Evolutionary conservation across 1,140 invertebrate genomes (phyloP).

Genomic region (Amyelois transitella): DNA sequence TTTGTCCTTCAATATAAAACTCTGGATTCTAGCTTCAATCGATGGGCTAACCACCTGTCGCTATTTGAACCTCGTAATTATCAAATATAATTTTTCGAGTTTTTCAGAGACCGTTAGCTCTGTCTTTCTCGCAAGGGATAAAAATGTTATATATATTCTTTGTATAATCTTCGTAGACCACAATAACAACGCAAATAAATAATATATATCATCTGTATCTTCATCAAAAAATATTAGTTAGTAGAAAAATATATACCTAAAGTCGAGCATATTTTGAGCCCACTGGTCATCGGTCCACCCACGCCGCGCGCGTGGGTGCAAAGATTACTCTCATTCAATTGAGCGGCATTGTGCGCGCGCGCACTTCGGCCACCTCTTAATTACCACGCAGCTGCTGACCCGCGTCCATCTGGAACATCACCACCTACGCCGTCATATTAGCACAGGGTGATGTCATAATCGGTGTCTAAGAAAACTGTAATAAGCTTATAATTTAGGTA

Average conservation of each 20-base stretch:
- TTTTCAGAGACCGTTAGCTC: too few relatives aligned
- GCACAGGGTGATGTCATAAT: constrained; percentile 52
- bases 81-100: too few relatives aligned
- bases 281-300: constrained; percentile 64
- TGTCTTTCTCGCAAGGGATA: too few relatives aligned
- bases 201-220: background rate
- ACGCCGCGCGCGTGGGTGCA: constrained; percentile 69
- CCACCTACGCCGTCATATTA: constrained; percentile 43
- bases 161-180: too few relatives aligned
- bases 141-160: too few relatives aligned
- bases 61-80: too few relatives aligned
- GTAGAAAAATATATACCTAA: background rate
- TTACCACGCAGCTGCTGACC: constrained; percentile 71
- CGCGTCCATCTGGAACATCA: constrained; percentile 65
- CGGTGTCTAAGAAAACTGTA: background rate
- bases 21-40: too few relatives aligned
- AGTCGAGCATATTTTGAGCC: constrained; percentile 40
- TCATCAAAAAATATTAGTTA: background rate
- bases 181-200: too few relatives aligned
- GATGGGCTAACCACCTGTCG: too few relatives aligned
- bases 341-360: constrained; percentile 68
- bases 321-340: constrained; percentile 74
- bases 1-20: too few relatives aligned
- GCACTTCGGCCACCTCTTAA: constrained; percentile 69
- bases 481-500: background rate